Conservation (phyloP, 2,113 vertebrate species). For the Felis catus region DNA sequence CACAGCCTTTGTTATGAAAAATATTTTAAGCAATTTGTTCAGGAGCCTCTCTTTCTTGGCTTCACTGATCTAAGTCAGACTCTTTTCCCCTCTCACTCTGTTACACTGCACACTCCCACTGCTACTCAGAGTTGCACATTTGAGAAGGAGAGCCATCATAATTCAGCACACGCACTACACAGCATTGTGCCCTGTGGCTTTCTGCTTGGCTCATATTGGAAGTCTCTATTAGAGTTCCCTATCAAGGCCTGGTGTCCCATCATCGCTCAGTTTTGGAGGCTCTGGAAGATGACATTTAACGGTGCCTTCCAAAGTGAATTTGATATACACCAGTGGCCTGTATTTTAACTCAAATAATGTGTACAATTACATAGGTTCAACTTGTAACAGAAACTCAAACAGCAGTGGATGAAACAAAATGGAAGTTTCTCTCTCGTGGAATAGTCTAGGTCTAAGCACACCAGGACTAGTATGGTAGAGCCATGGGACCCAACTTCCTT, state of each 20-base stretch:
- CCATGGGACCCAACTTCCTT: neutral
- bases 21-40: neutral
- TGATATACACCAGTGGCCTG: neutral
- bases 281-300: neutral
- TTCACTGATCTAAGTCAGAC: neutral
- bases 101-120: neutral
- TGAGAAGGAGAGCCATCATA: neutral
- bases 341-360: neutral
- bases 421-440: neutral
- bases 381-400: neutral
- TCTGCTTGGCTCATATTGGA: neutral
- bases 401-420: neutral
- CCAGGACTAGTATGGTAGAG: neutral
- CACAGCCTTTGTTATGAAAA: neutral
- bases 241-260: neutral
- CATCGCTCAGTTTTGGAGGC: neutral
- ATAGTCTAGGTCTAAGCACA: neutral
- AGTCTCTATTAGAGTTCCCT: neutral
- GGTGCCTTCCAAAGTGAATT: neutral
- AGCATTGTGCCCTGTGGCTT: neutral
- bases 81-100: neutral
- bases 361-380: neutral
- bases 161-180: neutral
- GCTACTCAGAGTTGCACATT: too few species aligned
- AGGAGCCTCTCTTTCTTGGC: neutral